Evolutionary conservation across 2,113 vertebrate species (phyloP).

Genomic region (Campylorhamphus procurvoides): DNA sequence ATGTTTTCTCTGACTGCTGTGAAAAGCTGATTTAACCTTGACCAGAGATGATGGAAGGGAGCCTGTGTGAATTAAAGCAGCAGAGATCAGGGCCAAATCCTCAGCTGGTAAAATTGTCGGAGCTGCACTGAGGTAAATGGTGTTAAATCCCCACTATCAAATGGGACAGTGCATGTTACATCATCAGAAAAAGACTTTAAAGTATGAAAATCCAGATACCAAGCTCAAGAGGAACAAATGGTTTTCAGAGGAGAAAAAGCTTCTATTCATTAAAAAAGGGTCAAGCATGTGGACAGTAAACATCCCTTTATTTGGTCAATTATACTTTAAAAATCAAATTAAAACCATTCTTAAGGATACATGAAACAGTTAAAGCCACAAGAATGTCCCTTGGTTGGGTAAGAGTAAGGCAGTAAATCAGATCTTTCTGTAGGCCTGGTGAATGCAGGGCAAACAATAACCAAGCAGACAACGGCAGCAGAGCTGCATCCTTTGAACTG

Average conservation of each 20-base stretch:
- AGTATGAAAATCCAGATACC: neutral
- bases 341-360: conserved; percentile 22
- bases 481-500: neutral
- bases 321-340: conserved; percentile 40
- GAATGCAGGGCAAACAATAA: neutral
- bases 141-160: neutral
- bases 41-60: conserved; percentile 10
- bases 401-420: conserved; percentile 44
- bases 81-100: conserved; percentile 16
- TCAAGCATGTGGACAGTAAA: conserved; percentile 1
- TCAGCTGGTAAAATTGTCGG: conserved; percentile 28
- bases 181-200: neutral
- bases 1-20: conserved; percentile 14
- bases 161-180: neutral
- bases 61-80: conserved; percentile 22
- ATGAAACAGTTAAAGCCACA: conserved; percentile 25
- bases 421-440: neutral
- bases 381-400: conserved; percentile 15
- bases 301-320: conserved; percentile 28
- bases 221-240: neutral
- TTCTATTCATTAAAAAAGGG: neutral
- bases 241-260: neutral
- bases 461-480: neutral
- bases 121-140: neutral
- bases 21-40: conserved; percentile 55